Percentiles rank a stretch among this genome's conserved stretches.
phyloP scores from a whole-genome alignment of 2,797 vertebrate species.

The Lepus oiostolus region DNA sequence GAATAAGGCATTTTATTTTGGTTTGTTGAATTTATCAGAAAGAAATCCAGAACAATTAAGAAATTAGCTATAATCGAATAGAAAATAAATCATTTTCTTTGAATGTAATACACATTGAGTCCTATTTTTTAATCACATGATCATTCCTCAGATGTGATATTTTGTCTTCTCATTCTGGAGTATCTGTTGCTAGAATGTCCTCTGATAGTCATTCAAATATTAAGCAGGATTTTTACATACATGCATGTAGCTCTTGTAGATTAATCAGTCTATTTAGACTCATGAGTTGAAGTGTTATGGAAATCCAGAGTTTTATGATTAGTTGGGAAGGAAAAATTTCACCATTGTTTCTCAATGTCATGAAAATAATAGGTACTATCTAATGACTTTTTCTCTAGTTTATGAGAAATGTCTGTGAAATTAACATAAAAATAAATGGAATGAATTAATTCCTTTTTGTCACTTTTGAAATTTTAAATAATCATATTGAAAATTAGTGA shows the following conservation, averaged over 20 bases:
- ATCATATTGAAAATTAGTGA: background rate
- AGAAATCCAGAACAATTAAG: constrained; percentile 64
- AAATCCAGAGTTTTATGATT: constrained; percentile 42
- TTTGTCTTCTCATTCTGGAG: constrained; percentile 50
- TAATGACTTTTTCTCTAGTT: background rate
- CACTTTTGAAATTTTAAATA: background rate
- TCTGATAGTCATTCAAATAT: constrained; percentile 43
- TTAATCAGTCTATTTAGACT: background rate
- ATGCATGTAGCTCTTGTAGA: background rate
- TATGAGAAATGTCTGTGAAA: background rate
- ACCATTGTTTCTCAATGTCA: background rate
- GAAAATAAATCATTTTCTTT: constrained; percentile 15
- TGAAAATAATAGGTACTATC: background rate
- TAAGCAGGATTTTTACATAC: constrained; percentile 30
- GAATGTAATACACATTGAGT: background rate
- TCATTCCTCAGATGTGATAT: constrained; percentile 19
- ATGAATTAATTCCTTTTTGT: background rate
- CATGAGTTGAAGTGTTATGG: constrained; percentile 8
- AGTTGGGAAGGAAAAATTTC: constrained; percentile 19
- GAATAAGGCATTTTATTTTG: background rate
- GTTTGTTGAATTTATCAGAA: constrained; percentile 36
- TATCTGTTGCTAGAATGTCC: background rate
- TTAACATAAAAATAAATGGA: background rate
- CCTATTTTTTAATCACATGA: constrained; percentile 53
- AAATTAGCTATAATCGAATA: constrained; percentile 47